Conservation (phyloP, 1,140 invertebrate genomes). For the Eurosta solidaginis region DNA sequence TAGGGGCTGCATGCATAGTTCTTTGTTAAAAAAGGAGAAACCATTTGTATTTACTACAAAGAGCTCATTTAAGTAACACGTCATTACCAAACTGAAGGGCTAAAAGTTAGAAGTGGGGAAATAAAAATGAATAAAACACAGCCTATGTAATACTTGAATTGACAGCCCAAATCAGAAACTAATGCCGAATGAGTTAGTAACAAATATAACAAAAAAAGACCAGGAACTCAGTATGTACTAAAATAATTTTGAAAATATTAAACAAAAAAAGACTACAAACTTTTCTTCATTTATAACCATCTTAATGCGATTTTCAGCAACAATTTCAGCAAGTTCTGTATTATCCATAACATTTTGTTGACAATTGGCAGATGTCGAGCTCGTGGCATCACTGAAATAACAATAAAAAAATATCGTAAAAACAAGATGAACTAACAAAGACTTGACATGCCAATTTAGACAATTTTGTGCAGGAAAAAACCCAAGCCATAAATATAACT, state of each 20-base stretch:
- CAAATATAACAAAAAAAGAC: background rate
- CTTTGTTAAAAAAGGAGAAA: no score
- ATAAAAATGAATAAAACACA: no score
- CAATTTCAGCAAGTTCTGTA: background rate
- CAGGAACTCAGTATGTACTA: no score
- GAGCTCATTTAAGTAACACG: no score
- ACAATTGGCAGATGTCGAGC: background rate
- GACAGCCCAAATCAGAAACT: no score
- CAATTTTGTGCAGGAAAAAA: background rate
- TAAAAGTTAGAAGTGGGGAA: no score
- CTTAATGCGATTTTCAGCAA: constrained; percentile 8
- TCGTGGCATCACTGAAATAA: constrained; percentile 30
- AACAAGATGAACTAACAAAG: background rate
- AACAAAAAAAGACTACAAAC: constrained; percentile 30
- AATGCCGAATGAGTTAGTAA: background rate
- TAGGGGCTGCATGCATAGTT: no score
- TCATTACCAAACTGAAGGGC: no score
- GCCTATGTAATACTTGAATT: no score
- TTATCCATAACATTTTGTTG: background rate
- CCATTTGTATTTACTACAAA: no score
- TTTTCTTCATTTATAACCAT: constrained; percentile 39
- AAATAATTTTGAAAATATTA: constrained; percentile 5
- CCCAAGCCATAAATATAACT: background rate
- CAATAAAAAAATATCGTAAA: background rate
- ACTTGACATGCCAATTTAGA: background rate